phyloP scores from a whole-genome alignment of 2,888 invertebrate species.

The Microdon myrmicae region DNA sequence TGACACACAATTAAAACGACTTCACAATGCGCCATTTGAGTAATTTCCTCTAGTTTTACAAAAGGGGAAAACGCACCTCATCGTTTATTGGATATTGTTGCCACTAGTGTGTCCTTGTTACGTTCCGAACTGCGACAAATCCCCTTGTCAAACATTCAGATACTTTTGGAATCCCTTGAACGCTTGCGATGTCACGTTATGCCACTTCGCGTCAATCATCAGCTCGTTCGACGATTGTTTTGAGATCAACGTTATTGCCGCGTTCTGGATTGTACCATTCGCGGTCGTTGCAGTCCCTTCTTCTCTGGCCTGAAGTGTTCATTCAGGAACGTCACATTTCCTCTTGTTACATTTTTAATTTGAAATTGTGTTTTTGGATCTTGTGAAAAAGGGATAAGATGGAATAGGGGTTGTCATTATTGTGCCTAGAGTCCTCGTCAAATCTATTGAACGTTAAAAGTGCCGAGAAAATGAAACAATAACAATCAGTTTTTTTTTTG shows the following conservation, averaged over 20 bases:
- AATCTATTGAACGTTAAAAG: slow-evolving; percentile 29
- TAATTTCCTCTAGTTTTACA: slow-evolving; percentile 40
- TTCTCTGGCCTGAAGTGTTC: slow-evolving; percentile 3
- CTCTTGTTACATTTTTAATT: slow-evolving; percentile 44
- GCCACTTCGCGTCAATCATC: slow-evolving; percentile 51
- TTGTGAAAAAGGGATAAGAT: slow-evolving; percentile 12
- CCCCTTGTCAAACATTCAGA: slow-evolving; percentile 29
- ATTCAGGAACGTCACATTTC: background rate
- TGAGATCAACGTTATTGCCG: slow-evolving; percentile 9
- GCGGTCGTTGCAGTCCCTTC: too few relatives aligned
- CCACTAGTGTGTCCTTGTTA: slow-evolving; percentile 33
- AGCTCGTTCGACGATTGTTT: slow-evolving; percentile 45
- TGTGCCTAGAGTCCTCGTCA: slow-evolving; percentile 22
- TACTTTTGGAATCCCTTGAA: slow-evolving; percentile 33
- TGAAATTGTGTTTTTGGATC: slow-evolving; percentile 27
- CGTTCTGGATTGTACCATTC: slow-evolving; percentile 1
- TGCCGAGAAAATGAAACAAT: slow-evolving; percentile 43
- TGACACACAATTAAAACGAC: slow-evolving; percentile 49
- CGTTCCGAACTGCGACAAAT: slow-evolving; percentile 40
- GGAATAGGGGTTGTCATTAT: slow-evolving; percentile 18
- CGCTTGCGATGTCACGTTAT: slow-evolving; percentile 44
- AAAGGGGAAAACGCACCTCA: slow-evolving; percentile 17
- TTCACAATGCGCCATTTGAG: slow-evolving; percentile 50
- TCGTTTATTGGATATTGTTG: slow-evolving; percentile 43
- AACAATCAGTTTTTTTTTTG: slow-evolving; percentile 34